Evolutionary conservation across 1,140 invertebrate genomes (phyloP), one percentile per base, ranked within the genome.

Genomic region (Drosophila triauraria): DNA sequence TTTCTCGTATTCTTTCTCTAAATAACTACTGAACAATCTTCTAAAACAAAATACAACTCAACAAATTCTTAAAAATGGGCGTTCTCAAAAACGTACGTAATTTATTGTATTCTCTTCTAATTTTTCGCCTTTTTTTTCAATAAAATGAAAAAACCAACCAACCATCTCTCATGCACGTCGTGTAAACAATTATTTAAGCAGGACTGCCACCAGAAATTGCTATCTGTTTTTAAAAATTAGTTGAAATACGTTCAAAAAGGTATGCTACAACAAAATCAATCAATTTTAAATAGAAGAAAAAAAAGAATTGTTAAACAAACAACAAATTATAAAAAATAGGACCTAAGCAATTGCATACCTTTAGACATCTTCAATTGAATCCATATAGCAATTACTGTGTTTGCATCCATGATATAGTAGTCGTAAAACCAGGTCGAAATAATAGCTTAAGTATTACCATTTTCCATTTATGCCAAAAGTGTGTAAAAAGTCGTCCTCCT

Each of bases 51-150:
- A 54, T 38, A 23, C 32, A 54, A 15, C 51, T 54, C 51, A 15
- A 35, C 51, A 54, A 54, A 23, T 38, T 54, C 51, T 23, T 20
- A 35, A 20, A 7, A n/a, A 38, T 15, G 7, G 51, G 32, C 30
- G 27, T 35, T 53, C n/a, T 20, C n/a, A 35, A 54, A 54, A 54
- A 54, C 51, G 51, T 54, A 54, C 51, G 51, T 54, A 54, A 54
- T 15, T 38, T 38, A 23, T 54, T 54, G 17, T 15, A 54, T 23
- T 54, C 10, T 32, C n/a, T 35, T 35, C 3, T 53, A 53, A 13
- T 38, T 23, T 23, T 9, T 10, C 4, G 6, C n/a, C 8, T 15
- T 35, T 20, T 35, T 20, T 35, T 54, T 15, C 17, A 13, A n/a
- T 42, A 7, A 15, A 42, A 42, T n/a, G 32, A n/a, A 42, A 42